Evolutionary conservation across 1,140 invertebrate species (phyloP), one percentile per base, ranked within the genome.

Genomic region (Melitaea cinxia): DNA sequence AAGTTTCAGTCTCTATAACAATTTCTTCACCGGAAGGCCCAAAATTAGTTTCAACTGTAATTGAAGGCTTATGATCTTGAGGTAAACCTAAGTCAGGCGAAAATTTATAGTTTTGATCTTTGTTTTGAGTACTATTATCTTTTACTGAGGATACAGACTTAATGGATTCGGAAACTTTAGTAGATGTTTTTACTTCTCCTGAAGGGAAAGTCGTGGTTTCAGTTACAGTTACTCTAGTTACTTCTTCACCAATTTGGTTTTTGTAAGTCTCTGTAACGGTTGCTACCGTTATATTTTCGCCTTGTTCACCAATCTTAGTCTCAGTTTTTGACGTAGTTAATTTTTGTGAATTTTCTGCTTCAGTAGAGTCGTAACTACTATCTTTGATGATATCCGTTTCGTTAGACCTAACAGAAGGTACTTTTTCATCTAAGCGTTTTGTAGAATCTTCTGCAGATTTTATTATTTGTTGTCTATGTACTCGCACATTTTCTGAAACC

Each of bases 171-270:
- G 61, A 65, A 24, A 75, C 58, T 68, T 71, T 72, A 12, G 75
- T 74, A 17, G 73, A 47, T 5, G 81, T 30, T 14, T 45, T 66
- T 60, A 77, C 74, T 62, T 75, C 37, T 1, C 70, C 70, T 4
- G 65, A 68, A 10, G 61, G 56, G 30, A 61, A 65, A 58, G 49
- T 61, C 19, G 57, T 66, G 0, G 52, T 65, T 17, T 77, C 58
- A 10, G 75, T 73, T 47, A 75, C 69, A 5, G 65, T 66, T 49
- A 58, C 77, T 65, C 68, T 74, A 39, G 71, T 60, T 19, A 59
- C 68, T 64, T 79, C 69, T 49, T 73, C 75, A 50, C 73, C 69
- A 12, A 19, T 42, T 24, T 65, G 65, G 24, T 52, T 26, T 65
- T 61, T 61, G 0, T 42, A 15, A 10, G 53, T 53, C 61, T 76